Conservation (phyloP, 2,888 invertebrate species). For the Parnassius smintheus region DNA sequence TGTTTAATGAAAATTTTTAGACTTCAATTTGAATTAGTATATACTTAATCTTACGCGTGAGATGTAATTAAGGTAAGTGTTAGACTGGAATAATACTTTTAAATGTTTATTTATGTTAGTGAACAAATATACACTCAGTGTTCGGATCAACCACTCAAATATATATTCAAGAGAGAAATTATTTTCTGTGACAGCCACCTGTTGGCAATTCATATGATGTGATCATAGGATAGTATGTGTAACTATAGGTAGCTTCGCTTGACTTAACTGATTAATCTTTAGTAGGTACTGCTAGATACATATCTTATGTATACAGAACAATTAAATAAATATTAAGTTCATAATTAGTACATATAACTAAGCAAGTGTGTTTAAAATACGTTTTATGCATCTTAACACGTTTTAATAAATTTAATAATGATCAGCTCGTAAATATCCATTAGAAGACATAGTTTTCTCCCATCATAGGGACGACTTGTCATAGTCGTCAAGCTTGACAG, state of each 20-base stretch:
- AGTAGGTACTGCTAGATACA: neutral
- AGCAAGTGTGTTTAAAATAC: too few species aligned
- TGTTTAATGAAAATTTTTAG: slow-evolving; percentile 27
- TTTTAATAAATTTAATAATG: too few species aligned
- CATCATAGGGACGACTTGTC: too few species aligned
- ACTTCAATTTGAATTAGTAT: slow-evolving; percentile 28
- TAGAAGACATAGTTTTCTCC: too few species aligned
- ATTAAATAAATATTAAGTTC: neutral
- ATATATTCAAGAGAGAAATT: slow-evolving; percentile 13
- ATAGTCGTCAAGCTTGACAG: too few species aligned
- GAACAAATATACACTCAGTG: neutral
- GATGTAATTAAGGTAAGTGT: slow-evolving; percentile 39
- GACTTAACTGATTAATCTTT: too few species aligned
- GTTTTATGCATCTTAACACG: too few species aligned
- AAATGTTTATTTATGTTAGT: neutral
- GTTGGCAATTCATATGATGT: slow-evolving; percentile 36
- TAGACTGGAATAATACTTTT: neutral
- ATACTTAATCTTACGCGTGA: slow-evolving; percentile 29
- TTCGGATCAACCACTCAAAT: too few species aligned
- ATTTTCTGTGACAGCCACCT: slow-evolving; percentile 48
- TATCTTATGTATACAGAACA: neutral
- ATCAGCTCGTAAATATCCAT: too few species aligned
- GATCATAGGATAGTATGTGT: neutral
- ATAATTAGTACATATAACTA: neutral
- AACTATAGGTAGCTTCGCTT: neutral